Percentiles rank a stretch among this genome's conserved stretches.
Evolutionary conservation across 2,888 invertebrate genomes (phyloP).

Genomic region (Lasioglossum vierecki): DNA sequence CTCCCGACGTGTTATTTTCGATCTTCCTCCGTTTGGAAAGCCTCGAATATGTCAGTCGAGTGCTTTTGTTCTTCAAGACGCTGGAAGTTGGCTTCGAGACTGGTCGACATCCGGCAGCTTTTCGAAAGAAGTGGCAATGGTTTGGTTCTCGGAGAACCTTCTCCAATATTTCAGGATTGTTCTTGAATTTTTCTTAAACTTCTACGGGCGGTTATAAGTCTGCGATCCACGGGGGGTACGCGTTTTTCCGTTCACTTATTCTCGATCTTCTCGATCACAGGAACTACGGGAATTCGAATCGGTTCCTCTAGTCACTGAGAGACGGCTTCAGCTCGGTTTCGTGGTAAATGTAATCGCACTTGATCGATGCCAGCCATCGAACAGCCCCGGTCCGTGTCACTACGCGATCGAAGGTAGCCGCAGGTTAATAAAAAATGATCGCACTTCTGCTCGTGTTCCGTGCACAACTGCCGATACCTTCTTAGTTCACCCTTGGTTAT

Average conservation of each 20-base stretch:
- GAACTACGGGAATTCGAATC: slow-evolving; percentile 3
- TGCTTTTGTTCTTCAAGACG: background rate
- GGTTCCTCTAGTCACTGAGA: slow-evolving; percentile 9
- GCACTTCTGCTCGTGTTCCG: slow-evolving; percentile 73
- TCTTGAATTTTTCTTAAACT: background rate
- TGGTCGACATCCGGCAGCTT: background rate
- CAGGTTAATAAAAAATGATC: slow-evolving; percentile 56
- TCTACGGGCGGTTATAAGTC: background rate
- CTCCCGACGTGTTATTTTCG: background rate
- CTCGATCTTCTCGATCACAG: slow-evolving; percentile 16
- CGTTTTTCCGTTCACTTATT: slow-evolving; percentile 33
- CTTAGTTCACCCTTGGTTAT: slow-evolving; percentile 81
- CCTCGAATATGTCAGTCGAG: background rate
- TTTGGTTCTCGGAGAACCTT: background rate
- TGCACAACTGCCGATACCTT: slow-evolving; percentile 81
- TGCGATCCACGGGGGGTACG: slow-evolving; percentile 2
- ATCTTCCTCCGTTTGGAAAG: background rate
- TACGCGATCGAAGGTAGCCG: slow-evolving; percentile 52
- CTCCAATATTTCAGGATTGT: background rate
- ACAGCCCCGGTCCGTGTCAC: slow-evolving; percentile 40
- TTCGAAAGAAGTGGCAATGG: background rate
- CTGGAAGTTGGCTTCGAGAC: background rate
- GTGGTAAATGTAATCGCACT: slow-evolving; percentile 39
- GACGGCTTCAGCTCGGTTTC: background rate
- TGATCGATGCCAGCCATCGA: slow-evolving; percentile 35